A percentile compares a stretch with the other conserved stretches of the same genome.
phyloP scores from a whole-genome alignment of 2,888 invertebrate species.

The Microdon myrmicae region DNA sequence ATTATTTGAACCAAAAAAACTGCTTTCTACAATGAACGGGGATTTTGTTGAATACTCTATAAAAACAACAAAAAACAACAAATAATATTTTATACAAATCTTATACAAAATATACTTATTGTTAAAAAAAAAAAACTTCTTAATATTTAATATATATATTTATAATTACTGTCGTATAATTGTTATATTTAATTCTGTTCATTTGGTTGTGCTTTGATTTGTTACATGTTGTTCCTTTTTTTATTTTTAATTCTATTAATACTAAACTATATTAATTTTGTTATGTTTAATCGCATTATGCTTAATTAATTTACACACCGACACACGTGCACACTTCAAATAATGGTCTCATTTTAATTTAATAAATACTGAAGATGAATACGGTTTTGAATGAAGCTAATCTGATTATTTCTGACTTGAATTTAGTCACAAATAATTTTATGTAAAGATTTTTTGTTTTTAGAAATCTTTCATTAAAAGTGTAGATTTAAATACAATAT shows the following conservation, averaged over 20 bases:
- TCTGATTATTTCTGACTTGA: constrained; percentile 64
- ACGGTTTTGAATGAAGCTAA: constrained; percentile 63
- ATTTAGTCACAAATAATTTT: constrained; percentile 66
- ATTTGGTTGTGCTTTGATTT: constrained; percentile 26
- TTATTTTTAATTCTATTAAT: constrained; percentile 3
- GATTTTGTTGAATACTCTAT: constrained; percentile 25
- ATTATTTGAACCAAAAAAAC: constrained; percentile 44
- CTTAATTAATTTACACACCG: constrained; percentile 55
- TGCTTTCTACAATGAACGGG: constrained; percentile 37
- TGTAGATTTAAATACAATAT: constrained; percentile 8
- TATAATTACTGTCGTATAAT: constrained; percentile 34
- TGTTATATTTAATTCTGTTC: constrained; percentile 25
- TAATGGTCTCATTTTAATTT: constrained; percentile 52
- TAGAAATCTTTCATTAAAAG: constrained; percentile 21
- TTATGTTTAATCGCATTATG: constrained; percentile 56
- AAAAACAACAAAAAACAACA: constrained; percentile 16
- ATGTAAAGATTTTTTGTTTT: constrained; percentile 58
- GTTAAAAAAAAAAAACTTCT: constrained; percentile 43
- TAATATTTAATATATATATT: constrained; percentile 30
- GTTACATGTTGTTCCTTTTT: constrained; percentile 10
- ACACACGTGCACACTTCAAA: constrained; percentile 53
- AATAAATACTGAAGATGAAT: constrained; percentile 31
- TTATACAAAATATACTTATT: constrained; percentile 28
- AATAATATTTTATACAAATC: constrained; percentile 31
- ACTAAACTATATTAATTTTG: constrained; percentile 36